These are phyloP conservation scores for Andrena cerasifolii DNA, from an alignment of 1,140 invertebrate genomes.

Conservation along the genomic window DNA sequence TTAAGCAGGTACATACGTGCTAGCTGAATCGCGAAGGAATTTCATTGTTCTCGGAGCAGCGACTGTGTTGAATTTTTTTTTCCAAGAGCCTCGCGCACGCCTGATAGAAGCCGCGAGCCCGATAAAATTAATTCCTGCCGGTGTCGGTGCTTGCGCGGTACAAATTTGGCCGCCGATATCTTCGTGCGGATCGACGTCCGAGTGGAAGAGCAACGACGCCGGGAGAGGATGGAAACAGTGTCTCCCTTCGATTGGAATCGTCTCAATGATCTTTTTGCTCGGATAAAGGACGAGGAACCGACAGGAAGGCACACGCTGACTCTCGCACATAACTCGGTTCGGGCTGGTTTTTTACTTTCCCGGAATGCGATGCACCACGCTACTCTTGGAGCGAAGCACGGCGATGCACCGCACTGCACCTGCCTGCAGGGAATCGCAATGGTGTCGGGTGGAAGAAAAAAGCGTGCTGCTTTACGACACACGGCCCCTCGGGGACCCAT, in stretches of 20 bases:
- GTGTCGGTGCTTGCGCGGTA: no score
- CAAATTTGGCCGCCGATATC: no score
- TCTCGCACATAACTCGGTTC: conserved; percentile 54
- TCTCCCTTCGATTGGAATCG: neutral
- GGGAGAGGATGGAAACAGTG: no score
- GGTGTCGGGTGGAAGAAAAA: neutral
- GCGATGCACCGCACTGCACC: conserved; percentile 8
- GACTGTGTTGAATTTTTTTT: neutral
- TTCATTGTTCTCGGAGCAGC: neutral
- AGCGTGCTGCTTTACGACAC: conserved; percentile 5
- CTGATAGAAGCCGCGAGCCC: no score
- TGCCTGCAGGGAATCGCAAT: conserved; percentile 23
- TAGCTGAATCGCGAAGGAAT: neutral
- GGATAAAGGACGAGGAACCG: neutral
- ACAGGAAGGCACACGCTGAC: conserved; percentile 23
- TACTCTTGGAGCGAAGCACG: conserved; percentile 19
- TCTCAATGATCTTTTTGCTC: neutral
- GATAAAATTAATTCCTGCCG: no score
- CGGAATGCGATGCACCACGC: conserved; percentile 62
- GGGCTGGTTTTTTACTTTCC: conserved; percentile 51
- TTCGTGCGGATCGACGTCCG: no score
- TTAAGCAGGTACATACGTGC: neutral
- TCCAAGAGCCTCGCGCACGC: no score
- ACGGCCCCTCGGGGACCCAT: neutral
- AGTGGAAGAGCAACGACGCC: no score